phyloP scores from a whole-genome alignment of 53 echinoderm and acorn worm genomes.

The Pentamera pediparva region DNA sequence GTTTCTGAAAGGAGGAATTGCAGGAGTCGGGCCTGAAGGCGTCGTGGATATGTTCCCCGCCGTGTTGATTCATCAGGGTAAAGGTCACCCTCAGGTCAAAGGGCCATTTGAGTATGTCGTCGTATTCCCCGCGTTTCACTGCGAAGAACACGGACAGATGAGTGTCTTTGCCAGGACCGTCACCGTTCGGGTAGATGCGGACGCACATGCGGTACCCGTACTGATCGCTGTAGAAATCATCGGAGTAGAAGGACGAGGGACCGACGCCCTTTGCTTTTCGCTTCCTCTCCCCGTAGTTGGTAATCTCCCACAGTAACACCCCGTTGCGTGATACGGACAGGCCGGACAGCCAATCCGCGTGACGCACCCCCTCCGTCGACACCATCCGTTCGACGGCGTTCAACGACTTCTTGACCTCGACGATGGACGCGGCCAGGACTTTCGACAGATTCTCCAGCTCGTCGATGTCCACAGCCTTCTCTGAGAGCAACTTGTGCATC shows the following conservation, averaged over 20 bases:
- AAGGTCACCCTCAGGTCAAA: not conserved
- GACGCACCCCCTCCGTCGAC: too few species aligned
- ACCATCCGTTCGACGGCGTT: too few species aligned
- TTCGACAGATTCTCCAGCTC: too few species aligned
- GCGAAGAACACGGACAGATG: slow-evolving; percentile 28
- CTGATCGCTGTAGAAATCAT: not conserved
- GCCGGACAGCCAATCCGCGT: not conserved
- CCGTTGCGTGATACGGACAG: not conserved
- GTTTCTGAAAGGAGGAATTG: slow-evolving; percentile 17
- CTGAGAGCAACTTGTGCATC: too few species aligned
- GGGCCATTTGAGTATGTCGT: slow-evolving; percentile 23
- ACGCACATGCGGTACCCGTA: slow-evolving; percentile 27
- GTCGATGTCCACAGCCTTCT: too few species aligned
- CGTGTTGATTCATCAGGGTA: slow-evolving; percentile 6
- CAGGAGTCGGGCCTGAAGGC: slow-evolving; percentile 19
- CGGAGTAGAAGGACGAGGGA: slow-evolving; percentile 9
- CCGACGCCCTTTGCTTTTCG: not conserved
- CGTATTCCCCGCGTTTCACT: slow-evolving; percentile 9
- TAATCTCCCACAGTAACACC: slow-evolving; percentile 17
- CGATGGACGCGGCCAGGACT: too few species aligned
- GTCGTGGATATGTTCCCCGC: not conserved
- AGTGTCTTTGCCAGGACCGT: slow-evolving; percentile 12
- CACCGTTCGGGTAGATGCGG: slow-evolving; percentile 17
- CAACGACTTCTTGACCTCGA: too few species aligned
- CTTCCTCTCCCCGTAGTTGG: slow-evolving; percentile 8